Evolutionary conservation across 2,113 vertebrate species (phyloP).

Genomic region (Ursus arctos): DNA sequence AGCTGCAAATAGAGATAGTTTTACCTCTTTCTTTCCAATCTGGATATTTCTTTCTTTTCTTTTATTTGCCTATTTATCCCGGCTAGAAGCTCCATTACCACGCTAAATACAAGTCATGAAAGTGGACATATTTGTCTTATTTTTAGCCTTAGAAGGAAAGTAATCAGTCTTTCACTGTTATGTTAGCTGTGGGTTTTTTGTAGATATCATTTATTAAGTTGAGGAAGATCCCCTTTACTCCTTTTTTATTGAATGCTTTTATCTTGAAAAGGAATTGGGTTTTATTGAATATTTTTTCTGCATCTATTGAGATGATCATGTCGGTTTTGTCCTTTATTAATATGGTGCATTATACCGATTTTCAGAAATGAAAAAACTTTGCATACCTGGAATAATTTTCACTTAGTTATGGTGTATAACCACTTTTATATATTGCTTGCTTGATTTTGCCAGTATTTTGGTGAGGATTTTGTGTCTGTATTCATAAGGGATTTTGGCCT

Average conservation of each 20-base stretch:
- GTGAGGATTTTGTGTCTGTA: not conserved
- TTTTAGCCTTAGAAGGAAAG: not conserved
- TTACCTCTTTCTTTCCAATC: not conserved
- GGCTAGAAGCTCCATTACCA: not conserved
- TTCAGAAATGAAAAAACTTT: conserved; percentile 45
- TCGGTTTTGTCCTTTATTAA: not conserved
- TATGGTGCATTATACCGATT: not conserved
- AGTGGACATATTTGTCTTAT: not conserved
- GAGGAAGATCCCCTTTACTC: not conserved
- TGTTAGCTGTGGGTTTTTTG: not conserved
- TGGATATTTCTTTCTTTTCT: not conserved
- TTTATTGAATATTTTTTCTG: conserved; percentile 1
- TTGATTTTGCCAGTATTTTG: not conserved
- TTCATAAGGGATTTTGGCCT: not conserved
- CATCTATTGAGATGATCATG: not conserved
- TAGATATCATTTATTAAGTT: not conserved
- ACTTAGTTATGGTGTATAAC: not conserved
- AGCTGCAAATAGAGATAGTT: not conserved
- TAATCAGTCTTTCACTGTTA: not conserved
- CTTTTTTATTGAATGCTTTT: not conserved
- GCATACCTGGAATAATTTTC: not conserved
- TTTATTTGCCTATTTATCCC: not conserved
- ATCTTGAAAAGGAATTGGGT: not conserved
- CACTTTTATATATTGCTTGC: not conserved
- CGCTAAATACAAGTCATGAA: not conserved